Conservation (phyloP, 2,113 vertebrate genomes). For the Athene cunicularia region DNA sequence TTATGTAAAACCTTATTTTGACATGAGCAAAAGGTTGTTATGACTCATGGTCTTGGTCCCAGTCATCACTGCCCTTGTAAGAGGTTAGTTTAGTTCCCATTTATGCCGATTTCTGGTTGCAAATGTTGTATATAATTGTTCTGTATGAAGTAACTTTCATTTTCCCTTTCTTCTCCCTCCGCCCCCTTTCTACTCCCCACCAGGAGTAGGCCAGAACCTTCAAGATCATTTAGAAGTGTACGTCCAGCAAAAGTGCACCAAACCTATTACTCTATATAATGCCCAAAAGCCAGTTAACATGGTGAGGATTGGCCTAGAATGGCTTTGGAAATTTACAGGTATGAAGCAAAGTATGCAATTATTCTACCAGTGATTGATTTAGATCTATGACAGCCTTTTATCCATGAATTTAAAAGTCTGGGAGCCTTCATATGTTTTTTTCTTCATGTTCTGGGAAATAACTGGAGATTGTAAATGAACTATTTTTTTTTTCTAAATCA, state of each 20-base stretch:
- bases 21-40: not conserved
- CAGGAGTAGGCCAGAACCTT: constrained; percentile 95
- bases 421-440: not conserved
- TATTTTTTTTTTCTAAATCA: not conserved
- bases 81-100: not conserved
- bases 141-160: not conserved
- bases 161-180: not conserved
- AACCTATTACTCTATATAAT: constrained; percentile 87
- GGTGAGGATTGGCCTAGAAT: constrained; percentile 90
- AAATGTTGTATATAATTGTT: not conserved
- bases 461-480: not conserved
- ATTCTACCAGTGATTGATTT: not conserved
- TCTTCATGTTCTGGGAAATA: not conserved
- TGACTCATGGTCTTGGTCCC: not conserved
- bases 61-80: not conserved
- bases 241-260: constrained; percentile 89
- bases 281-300: constrained; percentile 90
- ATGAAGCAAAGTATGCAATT: constrained; percentile 25
- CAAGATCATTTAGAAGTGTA: constrained; percentile 97
- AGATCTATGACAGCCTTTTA: not conserved
- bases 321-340: constrained; percentile 92
- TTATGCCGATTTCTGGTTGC: not conserved
- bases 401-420: not conserved
- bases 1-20: constrained; percentile 2
- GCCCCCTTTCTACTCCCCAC: not conserved